phyloP scores from a whole-genome alignment of 1,140 invertebrate species.

The Musca vetustissima region DNA sequence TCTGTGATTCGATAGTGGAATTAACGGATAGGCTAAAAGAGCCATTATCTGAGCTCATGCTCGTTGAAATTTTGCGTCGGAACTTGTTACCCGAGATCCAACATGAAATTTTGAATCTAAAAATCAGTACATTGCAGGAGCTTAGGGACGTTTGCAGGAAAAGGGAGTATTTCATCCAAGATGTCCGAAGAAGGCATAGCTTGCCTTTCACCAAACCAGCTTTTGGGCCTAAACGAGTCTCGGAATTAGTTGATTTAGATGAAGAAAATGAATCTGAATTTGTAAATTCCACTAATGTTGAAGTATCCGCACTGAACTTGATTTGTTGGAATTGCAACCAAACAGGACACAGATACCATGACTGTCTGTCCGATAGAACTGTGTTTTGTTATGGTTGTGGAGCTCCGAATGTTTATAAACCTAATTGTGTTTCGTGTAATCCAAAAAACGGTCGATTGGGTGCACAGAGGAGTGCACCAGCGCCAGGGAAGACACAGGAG shows the following conservation, averaged over 20 bases:
- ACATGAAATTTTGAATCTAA: neutral
- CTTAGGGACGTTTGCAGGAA: neutral
- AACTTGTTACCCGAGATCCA: neutral
- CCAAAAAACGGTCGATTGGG: slow-evolving; percentile 1
- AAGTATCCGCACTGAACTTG: neutral
- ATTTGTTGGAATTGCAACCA: slow-evolving; percentile 15
- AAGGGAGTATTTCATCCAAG: neutral
- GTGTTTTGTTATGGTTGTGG: slow-evolving; percentile 22
- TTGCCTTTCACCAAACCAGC: neutral
- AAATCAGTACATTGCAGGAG: neutral
- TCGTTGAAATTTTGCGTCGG: slow-evolving; percentile 4
- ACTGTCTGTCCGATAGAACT: neutral
- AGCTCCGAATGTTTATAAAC: neutral
- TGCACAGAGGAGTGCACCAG: neutral
- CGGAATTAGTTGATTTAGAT: neutral
- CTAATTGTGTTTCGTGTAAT: neutral
- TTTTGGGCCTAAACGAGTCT: neutral
- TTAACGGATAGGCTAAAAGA: neutral
- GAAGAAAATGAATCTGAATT: neutral
- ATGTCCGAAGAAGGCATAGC: neutral
- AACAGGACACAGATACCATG: neutral
- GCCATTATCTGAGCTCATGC: neutral
- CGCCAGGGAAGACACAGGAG: neutral
- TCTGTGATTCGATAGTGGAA: neutral
- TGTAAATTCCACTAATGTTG: neutral